phyloP scores from a whole-genome alignment of 1,140 invertebrate genomes.

The Drosophila teissieri region DNA sequence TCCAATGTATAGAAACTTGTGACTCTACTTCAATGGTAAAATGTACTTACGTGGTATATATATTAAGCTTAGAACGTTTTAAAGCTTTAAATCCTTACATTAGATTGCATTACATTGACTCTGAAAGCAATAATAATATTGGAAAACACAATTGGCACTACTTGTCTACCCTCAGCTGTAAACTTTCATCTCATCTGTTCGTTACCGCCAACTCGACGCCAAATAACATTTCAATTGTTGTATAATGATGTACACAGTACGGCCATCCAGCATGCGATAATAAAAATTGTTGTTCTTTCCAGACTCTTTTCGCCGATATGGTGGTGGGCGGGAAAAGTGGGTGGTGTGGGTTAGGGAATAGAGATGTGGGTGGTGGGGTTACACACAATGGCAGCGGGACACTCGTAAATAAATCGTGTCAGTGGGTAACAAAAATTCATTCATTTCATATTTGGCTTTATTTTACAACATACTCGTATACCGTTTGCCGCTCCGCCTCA shows the following conservation, averaged over 20 bases:
- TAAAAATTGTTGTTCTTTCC: conserved; percentile 80
- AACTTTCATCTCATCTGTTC: conserved; percentile 32
- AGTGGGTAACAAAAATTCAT: conserved; percentile 83
- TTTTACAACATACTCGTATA: conserved; percentile 37
- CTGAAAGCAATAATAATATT: too few relatives aligned
- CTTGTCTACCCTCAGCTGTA: conserved; percentile 10
- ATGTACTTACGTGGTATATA: too few relatives aligned
- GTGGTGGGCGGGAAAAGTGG: conserved; percentile 5
- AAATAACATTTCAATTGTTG: conserved; percentile 81
- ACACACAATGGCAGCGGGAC: conserved; percentile 61
- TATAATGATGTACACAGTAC: conserved; percentile 79
- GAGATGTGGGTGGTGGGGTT: conserved; percentile 34
- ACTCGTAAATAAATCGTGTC: conserved; percentile 82
- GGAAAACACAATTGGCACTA: background rate
- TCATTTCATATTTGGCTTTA: conserved; percentile 77
- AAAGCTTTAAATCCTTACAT: too few relatives aligned
- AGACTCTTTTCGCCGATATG: conserved; percentile 9
- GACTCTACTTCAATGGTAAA: too few relatives aligned
- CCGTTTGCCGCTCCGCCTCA: background rate
- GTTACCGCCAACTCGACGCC: conserved; percentile 62
- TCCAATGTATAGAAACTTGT: too few relatives aligned
- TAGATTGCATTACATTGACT: too few relatives aligned
- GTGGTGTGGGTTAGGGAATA: conserved; percentile 17
- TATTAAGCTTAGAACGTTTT: too few relatives aligned
- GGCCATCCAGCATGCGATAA: conserved; percentile 61